Evolutionary conservation across 2,797 vertebrate species (phyloP).

Genomic region (Pseudochirops corinnae): DNA sequence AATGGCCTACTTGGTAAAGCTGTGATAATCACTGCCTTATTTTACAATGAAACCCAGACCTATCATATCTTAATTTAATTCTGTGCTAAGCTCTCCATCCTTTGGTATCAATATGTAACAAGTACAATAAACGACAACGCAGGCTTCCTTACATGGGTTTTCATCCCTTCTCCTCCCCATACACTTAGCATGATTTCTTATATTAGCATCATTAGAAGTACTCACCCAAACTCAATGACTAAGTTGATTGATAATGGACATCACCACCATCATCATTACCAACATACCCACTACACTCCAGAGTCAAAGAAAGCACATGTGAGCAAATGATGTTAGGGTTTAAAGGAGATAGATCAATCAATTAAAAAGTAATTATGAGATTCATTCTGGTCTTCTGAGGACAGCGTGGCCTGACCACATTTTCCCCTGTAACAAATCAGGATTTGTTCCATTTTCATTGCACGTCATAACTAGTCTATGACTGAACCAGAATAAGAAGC

Average conservation of each 20-base stretch:
- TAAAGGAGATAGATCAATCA: not conserved
- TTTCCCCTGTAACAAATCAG: not conserved
- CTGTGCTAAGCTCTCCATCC: slow-evolving; percentile 47
- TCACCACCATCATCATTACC: not conserved
- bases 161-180: not conserved
- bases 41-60: slow-evolving; percentile 39
- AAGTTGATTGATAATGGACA: not conserved
- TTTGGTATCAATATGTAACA: not conserved
- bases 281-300: not conserved
- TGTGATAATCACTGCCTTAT: slow-evolving; percentile 9
- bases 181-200: slow-evolving; percentile 8
- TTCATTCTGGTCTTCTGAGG: not conserved
- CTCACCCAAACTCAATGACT: not conserved
- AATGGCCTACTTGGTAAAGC: not conserved
- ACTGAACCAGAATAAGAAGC: not conserved
- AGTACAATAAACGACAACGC: slow-evolving; percentile 40
- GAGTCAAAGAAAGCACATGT: not conserved
- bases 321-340: not conserved
- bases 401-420: not conserved
- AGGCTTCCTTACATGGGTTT: slow-evolving; percentile 51
- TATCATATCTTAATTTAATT: slow-evolving; percentile 35
- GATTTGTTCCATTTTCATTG: not conserved
- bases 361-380: not conserved
- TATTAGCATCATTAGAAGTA: not conserved
- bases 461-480: not conserved